Evolutionary conservation across 2,888 invertebrate genomes (phyloP).

Genomic region (Rotaria socialis): DNA sequence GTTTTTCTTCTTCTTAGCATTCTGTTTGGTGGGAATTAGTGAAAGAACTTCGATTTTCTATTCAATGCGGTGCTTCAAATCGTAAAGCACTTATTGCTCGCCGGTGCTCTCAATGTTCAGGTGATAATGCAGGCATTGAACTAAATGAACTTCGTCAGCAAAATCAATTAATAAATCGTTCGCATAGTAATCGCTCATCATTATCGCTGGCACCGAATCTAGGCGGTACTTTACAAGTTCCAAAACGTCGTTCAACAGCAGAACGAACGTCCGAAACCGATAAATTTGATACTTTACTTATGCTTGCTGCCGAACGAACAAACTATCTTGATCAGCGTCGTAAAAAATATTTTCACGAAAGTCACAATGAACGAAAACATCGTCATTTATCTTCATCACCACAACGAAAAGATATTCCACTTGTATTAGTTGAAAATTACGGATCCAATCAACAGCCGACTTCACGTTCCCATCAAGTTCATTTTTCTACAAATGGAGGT

Average conservation of each 20-base stretch:
- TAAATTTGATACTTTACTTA: constrained; percentile 8
- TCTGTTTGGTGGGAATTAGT: constrained; percentile 38
- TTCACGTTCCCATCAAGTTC: constrained; percentile 18
- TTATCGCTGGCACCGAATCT: not conserved
- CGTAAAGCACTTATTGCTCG: constrained; percentile 21
- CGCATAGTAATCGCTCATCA: not conserved
- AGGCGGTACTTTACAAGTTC: not conserved
- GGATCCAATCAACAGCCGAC: not conserved
- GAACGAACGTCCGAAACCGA: not conserved
- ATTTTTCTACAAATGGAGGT: not conserved
- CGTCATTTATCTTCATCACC: not conserved
- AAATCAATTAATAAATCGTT: not conserved
- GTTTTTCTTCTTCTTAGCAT: not conserved
- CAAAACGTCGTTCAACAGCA: not conserved
- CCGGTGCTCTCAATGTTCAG: constrained; percentile 31
- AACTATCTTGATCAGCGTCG: constrained; percentile 13
- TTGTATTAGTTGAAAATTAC: constrained; percentile 21
- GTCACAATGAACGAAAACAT: not conserved
- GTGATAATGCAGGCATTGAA: not conserved
- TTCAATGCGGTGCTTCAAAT: constrained; percentile 44
- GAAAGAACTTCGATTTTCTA: constrained; percentile 41
- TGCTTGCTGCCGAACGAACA: constrained; percentile 3
- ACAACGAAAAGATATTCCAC: constrained; percentile 24
- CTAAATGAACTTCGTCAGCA: not conserved
- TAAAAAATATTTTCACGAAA: not conserved